These are phyloP conservation scores for Lumbricus terrestris DNA, from an alignment of 2,888 invertebrate genomes.

Conservation along the genomic window DNA sequence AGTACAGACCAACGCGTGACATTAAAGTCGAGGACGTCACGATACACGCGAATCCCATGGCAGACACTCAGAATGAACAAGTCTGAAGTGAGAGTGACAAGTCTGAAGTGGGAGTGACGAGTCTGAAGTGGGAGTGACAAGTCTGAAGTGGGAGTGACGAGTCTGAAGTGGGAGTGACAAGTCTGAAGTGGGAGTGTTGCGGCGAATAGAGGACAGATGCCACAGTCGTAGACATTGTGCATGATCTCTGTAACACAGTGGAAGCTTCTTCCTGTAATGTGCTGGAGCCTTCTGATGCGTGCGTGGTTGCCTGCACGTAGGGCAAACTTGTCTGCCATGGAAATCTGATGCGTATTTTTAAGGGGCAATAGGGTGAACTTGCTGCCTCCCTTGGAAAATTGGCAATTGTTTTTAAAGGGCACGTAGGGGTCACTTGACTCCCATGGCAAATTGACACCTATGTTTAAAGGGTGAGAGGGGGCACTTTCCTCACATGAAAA, in stretches of 20 bases:
- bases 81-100: not conserved
- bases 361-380: too few species aligned
- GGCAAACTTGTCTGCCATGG: too few species aligned
- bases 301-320: too few species aligned
- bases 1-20: conserved; percentile 81
- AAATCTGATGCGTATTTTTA: too few species aligned
- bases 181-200: not conserved
- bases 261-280: not conserved
- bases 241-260: not conserved
- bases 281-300: not conserved
- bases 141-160: not conserved
- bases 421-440: too few species aligned
- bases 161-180: not conserved
- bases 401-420: too few species aligned
- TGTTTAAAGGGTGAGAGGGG: too few species aligned
- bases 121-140: too few species aligned
- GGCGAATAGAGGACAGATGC: not conserved
- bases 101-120: not conserved
- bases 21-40: conserved; percentile 83
- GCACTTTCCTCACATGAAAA: too few species aligned
- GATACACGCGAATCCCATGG: conserved; percentile 97
- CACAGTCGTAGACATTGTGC: not conserved
- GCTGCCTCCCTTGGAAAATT: too few species aligned
- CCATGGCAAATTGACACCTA: too few species aligned
- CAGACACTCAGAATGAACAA: conserved; percentile 57